Evolutionary conservation across 2,888 invertebrate species (phyloP).

Genomic region (Chelonus formosanus): DNA sequence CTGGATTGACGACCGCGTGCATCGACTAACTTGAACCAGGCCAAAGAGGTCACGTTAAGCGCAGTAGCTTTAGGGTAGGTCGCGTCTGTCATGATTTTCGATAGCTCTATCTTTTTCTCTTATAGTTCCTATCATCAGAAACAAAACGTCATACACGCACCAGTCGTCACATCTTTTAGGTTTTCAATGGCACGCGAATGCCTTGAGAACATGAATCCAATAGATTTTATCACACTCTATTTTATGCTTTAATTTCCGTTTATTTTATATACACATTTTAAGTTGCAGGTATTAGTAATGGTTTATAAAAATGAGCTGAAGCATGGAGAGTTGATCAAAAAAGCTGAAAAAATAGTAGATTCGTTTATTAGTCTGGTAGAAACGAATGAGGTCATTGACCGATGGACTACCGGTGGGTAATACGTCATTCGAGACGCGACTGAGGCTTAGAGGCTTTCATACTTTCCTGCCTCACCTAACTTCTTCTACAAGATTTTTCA

Average conservation of each 20-base stretch:
- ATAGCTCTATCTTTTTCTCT: too few relatives aligned
- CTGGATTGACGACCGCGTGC: slow-evolving; percentile 14
- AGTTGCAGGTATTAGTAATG: neutral
- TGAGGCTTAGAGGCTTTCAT: slow-evolving; percentile 36
- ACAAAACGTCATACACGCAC: neutral
- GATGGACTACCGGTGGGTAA: slow-evolving; percentile 41
- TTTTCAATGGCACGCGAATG: slow-evolving; percentile 16
- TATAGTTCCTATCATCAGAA: neutral
- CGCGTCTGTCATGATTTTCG: slow-evolving; percentile 24
- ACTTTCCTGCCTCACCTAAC: slow-evolving; percentile 33
- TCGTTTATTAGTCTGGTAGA: slow-evolving; percentile 16
- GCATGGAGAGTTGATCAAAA: neutral
- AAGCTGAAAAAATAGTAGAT: slow-evolving; percentile 9
- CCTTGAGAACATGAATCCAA: slow-evolving; percentile 17
- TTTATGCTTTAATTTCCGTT: neutral
- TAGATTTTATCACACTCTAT: slow-evolving; percentile 12
- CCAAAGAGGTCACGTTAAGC: slow-evolving; percentile 44
- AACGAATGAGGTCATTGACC: slow-evolving; percentile 40
- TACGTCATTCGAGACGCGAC: slow-evolving; percentile 41
- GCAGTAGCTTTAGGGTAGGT: slow-evolving; percentile 44
- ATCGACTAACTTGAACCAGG: slow-evolving; percentile 37
- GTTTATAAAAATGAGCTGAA: neutral
- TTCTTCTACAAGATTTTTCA: slow-evolving; percentile 24
- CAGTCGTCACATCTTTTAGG: slow-evolving; percentile 16
- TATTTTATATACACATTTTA: neutral